Percentiles rank a stretch among this genome's conserved stretches.
Evolutionary conservation across 1,140 invertebrate genomes (phyloP).

Genomic region (Caenorhabditis briggsae): DNA sequence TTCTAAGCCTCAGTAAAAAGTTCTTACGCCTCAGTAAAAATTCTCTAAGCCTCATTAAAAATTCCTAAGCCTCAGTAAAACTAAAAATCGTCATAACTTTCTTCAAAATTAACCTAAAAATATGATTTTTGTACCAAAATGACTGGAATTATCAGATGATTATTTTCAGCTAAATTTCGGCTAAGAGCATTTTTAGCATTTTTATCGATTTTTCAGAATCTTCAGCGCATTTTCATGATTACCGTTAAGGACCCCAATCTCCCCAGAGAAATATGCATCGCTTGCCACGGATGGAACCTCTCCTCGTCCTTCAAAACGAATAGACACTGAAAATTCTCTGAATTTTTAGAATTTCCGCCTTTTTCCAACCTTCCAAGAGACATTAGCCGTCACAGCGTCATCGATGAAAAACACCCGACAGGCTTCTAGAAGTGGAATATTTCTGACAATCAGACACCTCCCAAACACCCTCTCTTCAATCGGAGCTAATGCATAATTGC

Average conservation of each 20-base stretch:
- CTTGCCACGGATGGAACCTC: conserved; percentile 17
- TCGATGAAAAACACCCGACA: conserved; percentile 16
- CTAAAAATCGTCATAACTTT: too few species aligned
- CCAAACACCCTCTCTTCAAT: neutral
- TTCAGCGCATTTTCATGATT: neutral
- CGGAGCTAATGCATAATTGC: conserved; percentile 5
- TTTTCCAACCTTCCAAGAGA: conserved; percentile 19
- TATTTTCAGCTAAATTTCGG: too few species aligned
- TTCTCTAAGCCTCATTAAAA: too few species aligned
- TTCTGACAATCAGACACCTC: neutral
- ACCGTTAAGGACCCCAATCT: conserved; percentile 1
- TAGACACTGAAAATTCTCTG: neutral
- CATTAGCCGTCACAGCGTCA: conserved; percentile 15
- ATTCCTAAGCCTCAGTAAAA: too few species aligned
- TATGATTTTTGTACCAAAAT: too few species aligned
- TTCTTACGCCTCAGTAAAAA: too few species aligned
- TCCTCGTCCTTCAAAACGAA: neutral
- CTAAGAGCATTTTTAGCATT: too few species aligned
- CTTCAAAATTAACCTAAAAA: too few species aligned
- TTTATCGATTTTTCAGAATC: neutral
- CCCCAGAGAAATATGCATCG: conserved; percentile 19
- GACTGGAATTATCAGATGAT: too few species aligned
- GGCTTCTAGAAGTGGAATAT: neutral
- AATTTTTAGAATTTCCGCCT: neutral
- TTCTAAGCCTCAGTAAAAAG: too few species aligned